Evolutionary conservation across 2,888 invertebrate species (phyloP).

Genomic region (Tipula lateralis): DNA sequence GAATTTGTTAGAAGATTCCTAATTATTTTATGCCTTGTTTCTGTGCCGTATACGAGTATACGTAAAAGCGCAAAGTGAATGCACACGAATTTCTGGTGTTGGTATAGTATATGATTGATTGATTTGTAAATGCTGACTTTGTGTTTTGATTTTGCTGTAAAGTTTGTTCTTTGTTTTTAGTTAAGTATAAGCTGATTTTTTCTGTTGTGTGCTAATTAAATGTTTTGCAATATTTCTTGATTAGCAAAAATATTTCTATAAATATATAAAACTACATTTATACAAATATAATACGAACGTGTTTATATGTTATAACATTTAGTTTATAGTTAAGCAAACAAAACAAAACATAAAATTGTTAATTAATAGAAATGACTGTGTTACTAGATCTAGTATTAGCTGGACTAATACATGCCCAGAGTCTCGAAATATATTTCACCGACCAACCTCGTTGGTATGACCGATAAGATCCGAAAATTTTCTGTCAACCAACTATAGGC

Average conservation of each 20-base stretch:
- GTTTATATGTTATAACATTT: not conserved
- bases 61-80: not conserved
- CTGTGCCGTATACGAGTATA: not conserved
- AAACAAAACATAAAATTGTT: not conserved
- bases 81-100: not conserved
- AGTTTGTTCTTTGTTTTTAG: not conserved
- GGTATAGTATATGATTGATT: not conserved
- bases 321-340: not conserved
- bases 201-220: not conserved
- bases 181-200: not conserved
- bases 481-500: too few species aligned
- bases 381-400: not conserved
- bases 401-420: too few species aligned
- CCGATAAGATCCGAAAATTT: too few species aligned
- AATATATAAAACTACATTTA: not conserved
- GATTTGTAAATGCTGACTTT: not conserved
- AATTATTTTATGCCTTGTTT: not conserved
- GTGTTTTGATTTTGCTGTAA: not conserved
- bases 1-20: not conserved
- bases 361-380: not conserved
- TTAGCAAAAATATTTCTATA: not conserved
- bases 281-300: not conserved
- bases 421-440: too few species aligned
- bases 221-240: not conserved
- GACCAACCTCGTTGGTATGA: too few species aligned